A percentile compares a stretch with the other conserved stretches of the same genome.
phyloP scores from a whole-genome alignment of 1,140 invertebrate species.

The Psilanteris sp. region DNA sequence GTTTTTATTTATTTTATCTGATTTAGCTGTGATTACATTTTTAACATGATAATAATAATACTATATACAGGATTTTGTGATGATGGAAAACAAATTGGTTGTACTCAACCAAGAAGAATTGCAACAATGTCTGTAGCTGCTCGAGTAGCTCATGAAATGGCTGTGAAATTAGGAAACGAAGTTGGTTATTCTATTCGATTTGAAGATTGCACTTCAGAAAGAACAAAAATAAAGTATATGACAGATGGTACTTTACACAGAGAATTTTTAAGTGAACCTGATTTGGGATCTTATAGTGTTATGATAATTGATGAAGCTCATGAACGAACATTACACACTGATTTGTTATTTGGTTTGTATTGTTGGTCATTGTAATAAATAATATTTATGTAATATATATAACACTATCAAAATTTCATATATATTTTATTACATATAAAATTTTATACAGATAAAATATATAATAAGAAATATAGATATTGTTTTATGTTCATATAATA shows the following conservation, averaged over 20 bases:
- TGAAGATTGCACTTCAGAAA: conserved; percentile 98
- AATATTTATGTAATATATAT: too few relatives aligned
- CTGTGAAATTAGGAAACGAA: conserved; percentile 98
- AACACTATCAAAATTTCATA: too few relatives aligned
- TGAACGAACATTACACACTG: conserved; percentile 98
- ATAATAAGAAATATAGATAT: too few relatives aligned
- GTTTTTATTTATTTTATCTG: too few relatives aligned
- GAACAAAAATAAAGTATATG: conserved; percentile 99
- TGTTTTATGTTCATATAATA: too few relatives aligned
- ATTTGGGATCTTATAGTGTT: conserved; percentile 94
- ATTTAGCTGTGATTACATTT: too few relatives aligned
- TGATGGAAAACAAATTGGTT: conserved; percentile 89
- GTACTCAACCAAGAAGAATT: conserved; percentile 92
- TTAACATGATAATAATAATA: not conserved
- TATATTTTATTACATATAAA: too few relatives aligned
- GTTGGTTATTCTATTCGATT: conserved; percentile 99
- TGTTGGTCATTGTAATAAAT: too few relatives aligned
- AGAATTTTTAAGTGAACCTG: conserved; percentile 98
- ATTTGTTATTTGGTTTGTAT: conserved; percentile 90
- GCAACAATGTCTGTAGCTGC: conserved; percentile 99
- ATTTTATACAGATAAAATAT: too few relatives aligned
- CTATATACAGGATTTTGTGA: conserved; percentile 85
- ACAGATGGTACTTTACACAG: conserved; percentile 98
- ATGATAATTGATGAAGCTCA: conserved; percentile 99
- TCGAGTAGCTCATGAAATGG: conserved; percentile 99